These are phyloP conservation scores for Notothenia coriiceps DNA, from an alignment of 2,113 vertebrate species.

Conservation along the genomic window DNA sequence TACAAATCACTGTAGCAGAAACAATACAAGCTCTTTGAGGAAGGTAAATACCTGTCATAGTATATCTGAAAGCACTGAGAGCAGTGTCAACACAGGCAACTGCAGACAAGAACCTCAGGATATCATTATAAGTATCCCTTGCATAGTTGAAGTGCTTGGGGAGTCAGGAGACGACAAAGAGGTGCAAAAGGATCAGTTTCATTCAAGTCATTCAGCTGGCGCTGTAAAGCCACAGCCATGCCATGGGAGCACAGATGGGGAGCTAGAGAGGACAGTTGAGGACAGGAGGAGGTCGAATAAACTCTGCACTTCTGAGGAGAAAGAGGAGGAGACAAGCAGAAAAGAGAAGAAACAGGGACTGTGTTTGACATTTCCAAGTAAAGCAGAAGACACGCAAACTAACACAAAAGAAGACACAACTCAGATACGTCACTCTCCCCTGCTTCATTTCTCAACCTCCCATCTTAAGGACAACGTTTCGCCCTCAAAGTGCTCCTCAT, in stretches of 20 bases:
- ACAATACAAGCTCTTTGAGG: neutral
- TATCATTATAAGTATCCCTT: neutral
- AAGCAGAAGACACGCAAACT: neutral
- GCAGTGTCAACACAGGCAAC: neutral
- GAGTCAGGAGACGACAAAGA: constrained; percentile 17
- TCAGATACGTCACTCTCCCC: neutral
- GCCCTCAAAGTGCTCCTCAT: constrained; percentile 12
- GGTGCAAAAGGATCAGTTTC: constrained; percentile 5
- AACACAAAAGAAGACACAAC: neutral
- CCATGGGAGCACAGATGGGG: constrained; percentile 16
- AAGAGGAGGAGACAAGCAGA: neutral
- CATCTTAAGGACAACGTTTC: neutral
- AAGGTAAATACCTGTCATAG: neutral
- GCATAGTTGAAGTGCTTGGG: neutral
- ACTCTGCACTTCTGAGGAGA: neutral
- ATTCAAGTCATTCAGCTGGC: constrained; percentile 19
- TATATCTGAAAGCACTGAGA: constrained; percentile 6
- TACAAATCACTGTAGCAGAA: neutral
- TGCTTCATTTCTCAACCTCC: neutral
- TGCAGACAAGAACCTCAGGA: constrained; percentile 17
- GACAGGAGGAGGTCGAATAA: constrained; percentile 1
- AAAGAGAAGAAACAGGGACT: neutral
- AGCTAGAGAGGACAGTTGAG: neutral
- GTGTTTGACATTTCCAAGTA: neutral
- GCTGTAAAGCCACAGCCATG: constrained; percentile 5